Conservation (phyloP, 2,888 invertebrate genomes). For the Trichacis sp. region DNA sequence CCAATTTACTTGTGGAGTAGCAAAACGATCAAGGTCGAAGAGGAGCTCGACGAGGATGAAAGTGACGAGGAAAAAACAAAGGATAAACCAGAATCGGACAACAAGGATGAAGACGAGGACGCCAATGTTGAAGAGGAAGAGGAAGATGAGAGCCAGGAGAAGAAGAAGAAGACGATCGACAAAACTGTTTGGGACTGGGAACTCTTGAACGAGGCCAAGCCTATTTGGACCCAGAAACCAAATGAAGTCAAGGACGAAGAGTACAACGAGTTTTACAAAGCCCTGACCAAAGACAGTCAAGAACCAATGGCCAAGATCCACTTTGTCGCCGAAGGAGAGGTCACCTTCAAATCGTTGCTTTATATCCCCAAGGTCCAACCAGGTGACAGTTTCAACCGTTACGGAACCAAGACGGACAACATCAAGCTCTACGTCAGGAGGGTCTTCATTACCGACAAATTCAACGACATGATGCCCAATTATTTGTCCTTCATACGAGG, state of each 20-base stretch:
- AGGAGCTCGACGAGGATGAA: conserved; percentile 73
- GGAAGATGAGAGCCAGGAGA: conserved; percentile 73
- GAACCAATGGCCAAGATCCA: conserved; percentile 90
- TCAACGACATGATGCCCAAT: conserved; percentile 99
- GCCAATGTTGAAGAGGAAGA: conserved; percentile 75
- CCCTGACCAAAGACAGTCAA: conserved; percentile 89
- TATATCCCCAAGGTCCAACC: conserved; percentile 94
- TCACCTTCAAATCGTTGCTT: conserved; percentile 96
- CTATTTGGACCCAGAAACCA: conserved; percentile 97
- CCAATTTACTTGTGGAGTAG: conserved; percentile 95
- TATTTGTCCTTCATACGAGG: conserved; percentile 96
- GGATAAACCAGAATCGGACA: conserved; percentile 71
- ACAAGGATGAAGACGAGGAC: conserved; percentile 73
- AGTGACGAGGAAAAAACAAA: conserved; percentile 64
- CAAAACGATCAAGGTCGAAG: conserved; percentile 72
- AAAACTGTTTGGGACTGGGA: conserved; percentile 99
- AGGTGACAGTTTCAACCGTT: conserved; percentile 93
- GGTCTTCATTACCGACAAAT: conserved; percentile 99
- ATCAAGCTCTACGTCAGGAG: conserved; percentile 97
- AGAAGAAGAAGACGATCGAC: conserved; percentile 88
- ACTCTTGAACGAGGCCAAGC: conserved; percentile 95
- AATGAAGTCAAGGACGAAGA: conserved; percentile 87
- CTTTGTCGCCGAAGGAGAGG: conserved; percentile 99
- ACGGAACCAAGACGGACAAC: conserved; percentile 93
- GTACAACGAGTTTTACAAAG: conserved; percentile 95